Percentiles rank a stretch among this genome's conserved stretches.
These are phyloP conservation scores for Callopanchax toddi DNA, from an alignment of 2,113 vertebrate species.

Conservation along the genomic window DNA sequence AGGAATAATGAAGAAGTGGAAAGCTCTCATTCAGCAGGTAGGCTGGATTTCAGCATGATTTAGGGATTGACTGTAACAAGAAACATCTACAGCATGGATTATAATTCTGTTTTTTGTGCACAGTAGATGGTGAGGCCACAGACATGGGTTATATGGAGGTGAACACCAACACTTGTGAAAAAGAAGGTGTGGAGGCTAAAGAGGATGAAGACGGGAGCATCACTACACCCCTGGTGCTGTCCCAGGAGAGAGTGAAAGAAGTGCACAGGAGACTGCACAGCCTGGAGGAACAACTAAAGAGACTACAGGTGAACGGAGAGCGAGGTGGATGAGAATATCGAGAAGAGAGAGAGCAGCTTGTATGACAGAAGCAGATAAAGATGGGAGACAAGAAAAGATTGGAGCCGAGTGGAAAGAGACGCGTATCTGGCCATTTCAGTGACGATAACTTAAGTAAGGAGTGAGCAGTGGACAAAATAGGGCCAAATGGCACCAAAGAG, in stretches of 20 bases:
- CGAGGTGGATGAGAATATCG: conserved; percentile 7
- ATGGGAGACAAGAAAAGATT: conserved; percentile 53
- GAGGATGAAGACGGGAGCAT: conserved; percentile 56
- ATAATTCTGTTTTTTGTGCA: conserved; percentile 6
- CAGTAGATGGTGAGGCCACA: conserved; percentile 59
- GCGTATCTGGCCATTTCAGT: conserved; percentile 40
- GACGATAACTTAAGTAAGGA: conserved; percentile 65
- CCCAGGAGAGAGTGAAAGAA: conserved; percentile 76
- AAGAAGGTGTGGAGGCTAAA: conserved; percentile 29
- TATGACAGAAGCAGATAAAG: conserved; percentile 36
- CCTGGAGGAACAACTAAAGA: conserved; percentile 82
- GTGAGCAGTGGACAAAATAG: conserved; percentile 55
- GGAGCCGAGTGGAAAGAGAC: conserved; percentile 43
- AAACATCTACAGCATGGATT: neutral
- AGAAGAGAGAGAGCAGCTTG: conserved; percentile 9
- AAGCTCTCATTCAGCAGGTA: conserved; percentile 62
- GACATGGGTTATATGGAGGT: conserved; percentile 38
- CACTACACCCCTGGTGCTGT: conserved; percentile 71
- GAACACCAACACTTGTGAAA: conserved; percentile 18
- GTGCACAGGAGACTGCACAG: conserved; percentile 76
- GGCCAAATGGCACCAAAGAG: conserved; percentile 65
- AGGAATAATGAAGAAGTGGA: conserved; percentile 48
- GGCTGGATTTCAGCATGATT: neutral
- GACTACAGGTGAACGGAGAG: conserved; percentile 78
- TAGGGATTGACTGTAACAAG: neutral